Evolutionary conservation across 2,113 vertebrate genomes (phyloP).

Genomic region (Pontoporia blainvillei): DNA sequence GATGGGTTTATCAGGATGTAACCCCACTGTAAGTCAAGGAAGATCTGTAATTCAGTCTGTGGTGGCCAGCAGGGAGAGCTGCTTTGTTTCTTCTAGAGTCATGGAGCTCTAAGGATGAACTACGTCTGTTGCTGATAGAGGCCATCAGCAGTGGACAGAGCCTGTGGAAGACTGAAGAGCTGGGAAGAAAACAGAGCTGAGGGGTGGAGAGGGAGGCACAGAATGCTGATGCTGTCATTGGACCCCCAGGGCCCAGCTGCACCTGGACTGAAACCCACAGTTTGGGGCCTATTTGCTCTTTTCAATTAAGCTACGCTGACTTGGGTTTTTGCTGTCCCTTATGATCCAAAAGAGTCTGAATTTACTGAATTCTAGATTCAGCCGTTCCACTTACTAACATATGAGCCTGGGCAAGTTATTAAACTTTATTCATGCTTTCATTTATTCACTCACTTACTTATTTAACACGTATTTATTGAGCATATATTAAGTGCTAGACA

Average conservation of each 20-base stretch:
- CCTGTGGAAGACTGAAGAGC: background rate
- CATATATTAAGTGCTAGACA: background rate
- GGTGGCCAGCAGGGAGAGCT: background rate
- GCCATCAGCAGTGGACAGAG: background rate
- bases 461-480: background rate
- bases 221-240: background rate
- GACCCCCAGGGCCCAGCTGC: background rate
- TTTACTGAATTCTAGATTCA: background rate
- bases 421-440: background rate
- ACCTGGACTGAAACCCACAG: background rate
- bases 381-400: background rate
- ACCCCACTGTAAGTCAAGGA: background rate
- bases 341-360: background rate
- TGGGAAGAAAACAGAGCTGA: background rate
- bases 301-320: background rate
- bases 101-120: background rate
- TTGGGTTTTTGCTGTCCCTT: background rate
- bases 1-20: background rate
- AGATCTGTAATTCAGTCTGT: background rate
- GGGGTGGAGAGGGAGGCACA: background rate
- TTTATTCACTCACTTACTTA: background rate
- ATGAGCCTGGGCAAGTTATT: background rate
- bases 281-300: background rate
- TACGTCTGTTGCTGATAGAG: background rate
- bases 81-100: background rate